Percentiles rank a stretch among this genome's conserved stretches.
Evolutionary conservation across 1,140 invertebrate genomes (phyloP).

Genomic region (Drosophila trapezifrons): DNA sequence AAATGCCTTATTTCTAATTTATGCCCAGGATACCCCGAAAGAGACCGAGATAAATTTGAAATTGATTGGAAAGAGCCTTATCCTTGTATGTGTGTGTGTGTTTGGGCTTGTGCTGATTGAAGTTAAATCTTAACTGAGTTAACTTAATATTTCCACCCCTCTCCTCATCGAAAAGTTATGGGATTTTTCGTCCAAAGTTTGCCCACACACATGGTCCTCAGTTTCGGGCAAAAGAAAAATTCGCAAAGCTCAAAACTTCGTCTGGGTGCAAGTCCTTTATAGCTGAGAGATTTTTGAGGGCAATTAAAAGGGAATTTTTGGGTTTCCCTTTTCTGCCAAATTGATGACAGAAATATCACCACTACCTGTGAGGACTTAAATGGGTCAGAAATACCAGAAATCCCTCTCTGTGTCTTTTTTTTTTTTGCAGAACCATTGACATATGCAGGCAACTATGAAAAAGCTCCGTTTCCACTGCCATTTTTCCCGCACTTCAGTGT

Average conservation of each 20-base stretch:
- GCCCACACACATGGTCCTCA: background rate
- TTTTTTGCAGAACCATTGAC: constrained; percentile 32
- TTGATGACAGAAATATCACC: constrained; percentile 32
- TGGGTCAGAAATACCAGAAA: constrained; percentile 19
- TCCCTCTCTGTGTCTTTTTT: no score
- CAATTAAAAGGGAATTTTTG: constrained; percentile 41
- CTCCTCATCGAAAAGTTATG: constrained; percentile 16
- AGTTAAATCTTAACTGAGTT: constrained; percentile 19
- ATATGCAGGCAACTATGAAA: constrained; percentile 30
- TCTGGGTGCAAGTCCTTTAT: background rate
- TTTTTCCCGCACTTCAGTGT: constrained; percentile 43
- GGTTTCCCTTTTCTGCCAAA: constrained; percentile 14
- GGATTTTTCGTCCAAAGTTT: constrained; percentile 19
- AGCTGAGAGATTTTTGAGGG: constrained; percentile 17
- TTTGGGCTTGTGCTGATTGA: constrained; percentile 13
- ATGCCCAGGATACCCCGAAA: constrained; percentile 27
- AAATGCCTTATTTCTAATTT: constrained; percentile 65
- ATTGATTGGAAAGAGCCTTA: constrained; percentile 48
- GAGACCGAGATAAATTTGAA: constrained; percentile 45
- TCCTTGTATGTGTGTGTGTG: background rate
- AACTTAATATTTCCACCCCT: constrained; percentile 17
- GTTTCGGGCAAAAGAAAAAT: constrained; percentile 1
- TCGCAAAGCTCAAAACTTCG: constrained; percentile 22
- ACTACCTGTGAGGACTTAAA: constrained; percentile 11
- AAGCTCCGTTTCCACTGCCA: constrained; percentile 19